Base-by-base conservation (phyloP, 2,888 invertebrate species). In the Patella ulyssiponensis region DNA sequence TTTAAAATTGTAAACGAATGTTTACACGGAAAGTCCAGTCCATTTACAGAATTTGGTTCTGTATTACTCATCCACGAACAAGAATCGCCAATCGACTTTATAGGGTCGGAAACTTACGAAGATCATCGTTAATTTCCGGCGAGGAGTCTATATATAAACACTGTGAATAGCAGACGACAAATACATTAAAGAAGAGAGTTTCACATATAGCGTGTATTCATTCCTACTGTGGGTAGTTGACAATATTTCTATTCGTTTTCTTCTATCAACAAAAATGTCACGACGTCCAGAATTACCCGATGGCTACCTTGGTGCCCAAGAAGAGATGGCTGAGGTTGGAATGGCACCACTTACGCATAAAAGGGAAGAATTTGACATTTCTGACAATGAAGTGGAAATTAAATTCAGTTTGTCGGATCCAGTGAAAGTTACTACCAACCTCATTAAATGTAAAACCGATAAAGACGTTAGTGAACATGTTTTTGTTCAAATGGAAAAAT, bases 401-500 rank as follows among this genome's bases (percentile, higher is more conserved):
- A 64, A 64, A 14, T 64, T 64, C 23, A 64, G 14, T 64, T 11
- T 64, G 11, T 23, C 20, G 3, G 64, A 64, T 64, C 64, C 64
- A 12, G 64, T 64, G 11, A 64, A 64, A 64, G 85, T 85, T 15
- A 86, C 86, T 7, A 83, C 83, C 44, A 86, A 86, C 64, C 80
- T 87, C 15, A 83, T 87, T 52, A 77, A 84, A 58, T 79, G 80
- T 27, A 44, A 80, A 12, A 81, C 80, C 7, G 85, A 84, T 15
- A 80, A 86, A 58, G 88, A 89, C 23, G 74, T 81, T 9, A 76
- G 71, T 5, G 84, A 87, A 27, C 86, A 79, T 75, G 87, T 89
- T 23, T 88, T 89, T 82, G 88, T 87, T 23, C 89, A 89, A 79
- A 86, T 86, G 1, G 78, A 83, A 52, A 83, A 85, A 12, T 83